Conservation (phyloP, 2,113 vertebrate species). For the Cynoglossus semilaevis region DNA sequence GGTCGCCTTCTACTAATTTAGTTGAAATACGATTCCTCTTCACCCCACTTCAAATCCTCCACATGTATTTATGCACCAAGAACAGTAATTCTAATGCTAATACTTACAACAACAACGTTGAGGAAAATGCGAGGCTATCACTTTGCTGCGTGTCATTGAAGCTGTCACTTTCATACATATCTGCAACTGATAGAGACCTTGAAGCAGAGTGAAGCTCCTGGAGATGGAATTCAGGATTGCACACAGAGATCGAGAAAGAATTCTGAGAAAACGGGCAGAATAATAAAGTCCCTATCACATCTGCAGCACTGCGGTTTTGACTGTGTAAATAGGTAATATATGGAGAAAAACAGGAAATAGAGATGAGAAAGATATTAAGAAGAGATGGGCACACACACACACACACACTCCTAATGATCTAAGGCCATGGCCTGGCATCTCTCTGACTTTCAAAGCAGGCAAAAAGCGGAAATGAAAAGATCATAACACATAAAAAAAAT, state of each 20-base stretch:
- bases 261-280: conserved; percentile 32
- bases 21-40: conserved; percentile 7
- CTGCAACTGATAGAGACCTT: conserved; percentile 1
- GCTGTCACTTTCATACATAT: conserved; percentile 7
- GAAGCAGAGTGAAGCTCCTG: conserved; percentile 4
- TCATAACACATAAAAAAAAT: conserved; percentile 53
- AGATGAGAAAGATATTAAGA: conserved; percentile 50
- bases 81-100: neutral
- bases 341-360: conserved; percentile 60
- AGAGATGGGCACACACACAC: conserved; percentile 24
- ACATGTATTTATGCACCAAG: conserved; percentile 15
- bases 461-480: conserved; percentile 62
- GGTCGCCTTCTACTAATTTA: conserved; percentile 22
- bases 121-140: neutral
- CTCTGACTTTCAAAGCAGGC: conserved; percentile 57
- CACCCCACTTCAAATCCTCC: conserved; percentile 12
- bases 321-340: conserved; percentile 56
- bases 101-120: neutral
- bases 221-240: neutral
- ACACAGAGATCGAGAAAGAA: conserved; percentile 8
- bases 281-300: conserved; percentile 37
- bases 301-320: conserved; percentile 31
- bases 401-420: conserved; percentile 33
- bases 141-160: neutral
- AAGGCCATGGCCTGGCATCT: conserved; percentile 31